phyloP scores from a whole-genome alignment of 1,140 invertebrate species.

The Forficula auricularia region DNA sequence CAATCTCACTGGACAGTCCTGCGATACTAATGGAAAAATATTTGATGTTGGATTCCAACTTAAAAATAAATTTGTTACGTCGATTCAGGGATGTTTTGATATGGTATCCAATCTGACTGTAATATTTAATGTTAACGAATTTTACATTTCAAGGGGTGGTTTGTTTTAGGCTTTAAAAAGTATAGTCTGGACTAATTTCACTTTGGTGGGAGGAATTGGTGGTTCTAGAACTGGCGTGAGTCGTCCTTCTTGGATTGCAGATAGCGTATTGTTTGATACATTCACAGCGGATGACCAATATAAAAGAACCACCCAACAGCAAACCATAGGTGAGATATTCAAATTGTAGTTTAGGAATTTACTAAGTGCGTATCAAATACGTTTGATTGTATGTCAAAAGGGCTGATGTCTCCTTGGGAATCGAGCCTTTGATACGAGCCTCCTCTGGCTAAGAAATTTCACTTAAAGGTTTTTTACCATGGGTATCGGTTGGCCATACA shows the following conservation, averaged over 20 bases:
- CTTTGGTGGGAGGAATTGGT: slow-evolving; percentile 8
- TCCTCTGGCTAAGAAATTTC: background rate
- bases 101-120: slow-evolving; percentile 12
- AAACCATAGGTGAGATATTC: slow-evolving; percentile 12
- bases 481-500: too few relatives aligned
- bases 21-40: background rate
- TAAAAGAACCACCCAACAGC: slow-evolving; percentile 11
- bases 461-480: too few relatives aligned
- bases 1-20: too few relatives aligned
- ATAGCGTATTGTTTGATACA: too few relatives aligned
- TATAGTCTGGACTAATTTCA: slow-evolving; percentile 12
- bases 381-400: too few relatives aligned
- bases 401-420: too few relatives aligned
- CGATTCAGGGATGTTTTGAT: slow-evolving; percentile 20
- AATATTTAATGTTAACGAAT: slow-evolving; percentile 3
- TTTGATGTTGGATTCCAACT: slow-evolving; percentile 21
- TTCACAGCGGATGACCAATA: slow-evolving; percentile 8
- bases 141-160: too few relatives aligned
- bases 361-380: too few relatives aligned
- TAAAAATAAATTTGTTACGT: slow-evolving; percentile 13
- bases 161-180: background rate
- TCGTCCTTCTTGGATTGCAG: too few relatives aligned
- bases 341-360: too few relatives aligned
- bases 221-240: slow-evolving; percentile 2
- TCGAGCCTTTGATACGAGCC: too few relatives aligned